Base-by-base conservation (phyloP, 1,140 invertebrate species). In the Daktulosphaira vitifoliae region DNA sequence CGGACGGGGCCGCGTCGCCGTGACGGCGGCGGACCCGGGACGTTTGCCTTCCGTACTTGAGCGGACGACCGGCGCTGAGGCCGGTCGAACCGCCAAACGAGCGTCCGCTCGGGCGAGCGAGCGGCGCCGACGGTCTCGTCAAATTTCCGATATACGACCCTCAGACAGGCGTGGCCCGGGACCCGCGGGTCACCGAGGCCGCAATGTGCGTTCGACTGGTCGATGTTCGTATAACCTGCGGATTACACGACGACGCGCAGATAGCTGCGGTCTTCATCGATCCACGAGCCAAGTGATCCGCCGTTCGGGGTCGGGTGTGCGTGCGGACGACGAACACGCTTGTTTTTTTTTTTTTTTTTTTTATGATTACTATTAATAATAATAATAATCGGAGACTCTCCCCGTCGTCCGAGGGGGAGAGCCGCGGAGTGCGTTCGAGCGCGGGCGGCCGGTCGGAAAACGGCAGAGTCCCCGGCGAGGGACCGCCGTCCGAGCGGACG, bases 261-360 rank as follows among this genome's bases (percentile, higher is more conserved):
- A 83, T 86, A 81, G 81, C 84, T 86, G 82, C 84, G 83, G 84
- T 87, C 81, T 88, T 88, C 84, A 87, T 86, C 84, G 84, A 86
- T 77, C 76, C 81, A 80, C 79, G 82, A 86, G 80, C 82, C 83
- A 76, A 86, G 82, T 84, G 83, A 86, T 86, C 80, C 80, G 77
- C 77, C 78, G 78, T 78, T 78, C 76, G 79, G 76, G 76, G 77
- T 81, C 39, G 11, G 29, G 50, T 37, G 50, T 52, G n/a, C n/a
- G n/a, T n/a, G n/a, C n/a, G n/a, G n/a, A n/a, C 38, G 38, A 39
- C 38, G 38, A 51, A 66, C 42, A 62, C 25, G 33, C 54, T 59
- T 15, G 64, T 37, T 26, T 16, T 9, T 11, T 7, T 49, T 49
- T 11, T 49, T n/a, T 39, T 39, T 39, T 9, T 39, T n/a, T 9